Base-by-base conservation (phyloP, 2,888 invertebrate species). In the Dasysyrphus albostriatus region DNA sequence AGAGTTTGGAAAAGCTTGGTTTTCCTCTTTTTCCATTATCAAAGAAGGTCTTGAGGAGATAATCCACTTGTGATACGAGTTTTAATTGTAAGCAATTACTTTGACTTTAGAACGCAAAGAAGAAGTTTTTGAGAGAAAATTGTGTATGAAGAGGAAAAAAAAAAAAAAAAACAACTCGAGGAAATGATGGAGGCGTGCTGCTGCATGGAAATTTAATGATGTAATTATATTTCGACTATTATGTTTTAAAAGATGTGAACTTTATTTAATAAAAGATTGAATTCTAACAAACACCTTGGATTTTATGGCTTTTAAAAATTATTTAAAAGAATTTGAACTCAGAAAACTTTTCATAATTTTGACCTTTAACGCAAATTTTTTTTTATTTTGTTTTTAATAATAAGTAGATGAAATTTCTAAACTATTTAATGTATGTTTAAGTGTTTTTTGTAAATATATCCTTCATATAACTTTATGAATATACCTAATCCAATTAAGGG, bases 1-100 rank as follows among this genome's bases (percentile, higher is more conserved):
- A 72, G 51, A 76, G 59, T 81, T 84, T 76, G 59, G 19, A 70
- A 69, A 61, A 16, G 65, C 76, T 58, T 72, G 42, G 44, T 56
- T 29, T 7, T 37, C 49, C 34, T 32, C 7, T 42, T 51, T 65
- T 70, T 37, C 6, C 24, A 67, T 70, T 65, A 65, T 47, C 51
- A 76, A 72, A 56, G 58, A 84, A 70, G 47, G 29, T 80, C 72
- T 80, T 84, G 65, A 72, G 51, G 29, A 67, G 80, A 84, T 84
- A 84, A 84, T 67, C 76, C 59, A 80, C 81, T 81, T 84, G 65
- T 51, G 72, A 73, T 80, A 47, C 67, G 51, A 72, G 80, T 72
- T 81, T 54, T 76, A 84, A 75, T 80, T 80, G 67, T 76, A 44
- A 75, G 65, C 67, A 81, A 54, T 84, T 80, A 39, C 81, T 67